phyloP scores from a whole-genome alignment of 1,140 invertebrate genomes.

The Nylanderia fulva region DNA sequence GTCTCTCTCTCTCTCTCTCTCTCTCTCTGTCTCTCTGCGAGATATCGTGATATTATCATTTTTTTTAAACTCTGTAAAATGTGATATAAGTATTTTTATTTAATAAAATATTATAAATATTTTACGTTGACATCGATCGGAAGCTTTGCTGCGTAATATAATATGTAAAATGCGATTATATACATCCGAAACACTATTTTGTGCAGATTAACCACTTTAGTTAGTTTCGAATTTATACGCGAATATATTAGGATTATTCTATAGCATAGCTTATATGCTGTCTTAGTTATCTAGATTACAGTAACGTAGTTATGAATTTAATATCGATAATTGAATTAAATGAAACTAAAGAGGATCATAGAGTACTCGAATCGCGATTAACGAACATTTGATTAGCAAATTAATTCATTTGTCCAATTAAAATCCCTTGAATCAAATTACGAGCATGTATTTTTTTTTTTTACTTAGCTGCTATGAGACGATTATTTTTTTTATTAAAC shows the following conservation, averaged over 20 bases:
- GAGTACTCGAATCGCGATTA: background rate
- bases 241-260: slow-evolving; percentile 39
- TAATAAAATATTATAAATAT: background rate
- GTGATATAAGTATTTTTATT: background rate
- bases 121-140: background rate
- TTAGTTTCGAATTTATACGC: slow-evolving; percentile 15
- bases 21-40: no score
- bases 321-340: slow-evolving; percentile 36
- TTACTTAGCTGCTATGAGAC: background rate
- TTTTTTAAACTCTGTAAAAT: background rate
- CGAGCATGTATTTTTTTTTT: background rate
- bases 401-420: background rate
- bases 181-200: slow-evolving; percentile 5
- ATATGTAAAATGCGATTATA: background rate
- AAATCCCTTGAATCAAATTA: background rate
- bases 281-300: slow-evolving; percentile 15
- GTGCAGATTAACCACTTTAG: background rate
- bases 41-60: background rate
- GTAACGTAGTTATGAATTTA: slow-evolving; percentile 27
- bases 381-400: background rate
- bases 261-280: slow-evolving; percentile 3
- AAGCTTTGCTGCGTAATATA: background rate
- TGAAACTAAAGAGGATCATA: background rate
- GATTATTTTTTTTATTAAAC: background rate
- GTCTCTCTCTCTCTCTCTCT: no score